These are phyloP conservation scores for Limnephilus marmoratus DNA, from an alignment of 2,888 invertebrate species.

Conservation along the genomic window DNA sequence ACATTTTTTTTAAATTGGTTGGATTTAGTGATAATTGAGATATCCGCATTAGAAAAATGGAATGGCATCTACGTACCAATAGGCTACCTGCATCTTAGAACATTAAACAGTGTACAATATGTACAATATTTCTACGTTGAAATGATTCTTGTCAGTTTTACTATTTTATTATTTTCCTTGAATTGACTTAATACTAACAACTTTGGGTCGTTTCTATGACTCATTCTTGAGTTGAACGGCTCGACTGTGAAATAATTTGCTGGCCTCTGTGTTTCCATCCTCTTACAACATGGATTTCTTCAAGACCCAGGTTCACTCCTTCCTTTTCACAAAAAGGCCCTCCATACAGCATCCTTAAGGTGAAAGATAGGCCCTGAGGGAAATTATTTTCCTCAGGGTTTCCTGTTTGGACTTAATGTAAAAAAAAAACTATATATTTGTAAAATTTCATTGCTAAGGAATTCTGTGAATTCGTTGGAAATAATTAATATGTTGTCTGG, in stretches of 20 bases:
- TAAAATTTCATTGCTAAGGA: background rate
- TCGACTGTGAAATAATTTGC: too few species aligned
- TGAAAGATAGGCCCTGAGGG: too few species aligned
- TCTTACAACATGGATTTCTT: too few species aligned
- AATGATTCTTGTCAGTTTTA: background rate
- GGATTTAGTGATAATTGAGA: background rate
- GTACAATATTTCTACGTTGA: background rate
- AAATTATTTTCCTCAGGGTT: too few species aligned
- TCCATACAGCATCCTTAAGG: too few species aligned
- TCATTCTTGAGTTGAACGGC: too few species aligned
- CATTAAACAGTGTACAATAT: background rate
- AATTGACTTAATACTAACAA: background rate
- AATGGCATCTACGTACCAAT: background rate
- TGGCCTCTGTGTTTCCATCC: too few species aligned
- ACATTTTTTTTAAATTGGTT: background rate
- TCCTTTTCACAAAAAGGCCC: too few species aligned
- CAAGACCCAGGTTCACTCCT: too few species aligned
- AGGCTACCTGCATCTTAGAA: slow-evolving; percentile 5
- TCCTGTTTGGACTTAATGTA: too few species aligned
- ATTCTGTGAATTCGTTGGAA: background rate
- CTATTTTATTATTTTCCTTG: background rate
- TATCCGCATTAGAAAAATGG: slow-evolving; percentile 10
- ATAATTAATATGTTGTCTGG: background rate
- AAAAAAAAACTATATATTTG: background rate
- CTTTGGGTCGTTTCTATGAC: background rate